These are phyloP conservation scores for Oryctes rhinoceros DNA, from an alignment of 1,140 invertebrate genomes.

Conservation along the genomic window DNA sequence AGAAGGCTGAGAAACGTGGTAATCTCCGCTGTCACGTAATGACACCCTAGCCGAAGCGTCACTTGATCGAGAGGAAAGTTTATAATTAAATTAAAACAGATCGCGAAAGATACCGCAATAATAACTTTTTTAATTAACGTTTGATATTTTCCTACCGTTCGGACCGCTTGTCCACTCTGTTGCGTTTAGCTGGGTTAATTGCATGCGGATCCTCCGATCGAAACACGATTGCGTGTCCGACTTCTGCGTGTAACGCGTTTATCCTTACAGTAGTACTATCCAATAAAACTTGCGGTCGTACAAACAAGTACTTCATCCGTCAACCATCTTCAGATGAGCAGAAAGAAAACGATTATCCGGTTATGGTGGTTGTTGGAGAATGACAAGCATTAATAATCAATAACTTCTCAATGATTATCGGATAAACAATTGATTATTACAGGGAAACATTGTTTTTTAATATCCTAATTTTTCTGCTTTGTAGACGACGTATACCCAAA, in stretches of 20 bases:
- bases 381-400: not conserved
- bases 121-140: conserved; percentile 11
- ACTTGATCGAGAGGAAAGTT: not conserved
- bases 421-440: too few species aligned
- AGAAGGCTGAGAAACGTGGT: not conserved
- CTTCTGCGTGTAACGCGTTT: not conserved
- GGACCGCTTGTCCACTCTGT: not conserved
- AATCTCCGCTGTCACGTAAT: not conserved
- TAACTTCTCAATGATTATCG: too few species aligned
- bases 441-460: too few species aligned
- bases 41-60: not conserved
- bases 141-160: not conserved
- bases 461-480: too few species aligned
- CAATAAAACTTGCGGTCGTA: conserved; percentile 2
- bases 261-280: not conserved
- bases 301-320: not conserved
- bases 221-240: not conserved
- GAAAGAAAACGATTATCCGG: conserved; percentile 1
- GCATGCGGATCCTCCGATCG: not conserved
- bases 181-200: conserved; percentile 2
- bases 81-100: conserved; percentile 12
- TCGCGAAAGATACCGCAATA: not conserved
- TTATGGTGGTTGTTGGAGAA: not conserved
- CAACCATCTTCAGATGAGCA: not conserved
- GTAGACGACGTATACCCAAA: too few species aligned